Evolutionary conservation across 2,888 invertebrate species (phyloP).

Genomic region (Cataglyphis cursor): DNA sequence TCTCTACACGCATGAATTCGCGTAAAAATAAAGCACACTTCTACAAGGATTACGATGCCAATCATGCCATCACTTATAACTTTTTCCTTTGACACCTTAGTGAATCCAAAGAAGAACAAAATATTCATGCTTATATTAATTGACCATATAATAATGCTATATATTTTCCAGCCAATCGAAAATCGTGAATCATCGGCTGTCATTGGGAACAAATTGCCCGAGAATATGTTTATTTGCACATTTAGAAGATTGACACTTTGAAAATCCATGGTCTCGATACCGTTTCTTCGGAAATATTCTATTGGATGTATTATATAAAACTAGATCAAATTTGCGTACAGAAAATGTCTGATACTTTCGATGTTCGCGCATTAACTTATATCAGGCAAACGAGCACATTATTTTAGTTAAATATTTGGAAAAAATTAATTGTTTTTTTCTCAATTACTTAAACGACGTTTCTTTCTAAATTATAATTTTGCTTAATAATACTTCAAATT

Average conservation of each 20-base stretch:
- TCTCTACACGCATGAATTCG: conserved; percentile 63
- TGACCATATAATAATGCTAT: conserved; percentile 60
- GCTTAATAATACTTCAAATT: neutral
- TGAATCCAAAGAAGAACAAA: conserved; percentile 38
- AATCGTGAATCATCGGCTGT: conserved; percentile 25
- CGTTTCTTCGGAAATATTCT: neutral
- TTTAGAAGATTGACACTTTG: conserved; percentile 67
- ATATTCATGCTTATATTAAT: conserved; percentile 11
- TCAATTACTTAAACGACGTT: neutral
- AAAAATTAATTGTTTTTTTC: neutral
- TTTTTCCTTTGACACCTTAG: conserved; percentile 56
- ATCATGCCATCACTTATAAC: conserved; percentile 65
- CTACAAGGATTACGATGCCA: conserved; percentile 55
- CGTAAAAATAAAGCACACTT: conserved; percentile 56
- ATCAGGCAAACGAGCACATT: neutral
- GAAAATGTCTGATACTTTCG: neutral
- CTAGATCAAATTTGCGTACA: neutral
- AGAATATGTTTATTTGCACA: conserved; percentile 61
- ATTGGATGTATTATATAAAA: neutral
- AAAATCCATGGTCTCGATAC: conserved; percentile 63
- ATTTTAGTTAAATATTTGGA: neutral
- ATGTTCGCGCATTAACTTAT: neutral
- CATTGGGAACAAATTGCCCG: conserved; percentile 73
- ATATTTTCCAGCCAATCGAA: conserved; percentile 51
- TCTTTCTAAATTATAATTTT: neutral